phyloP scores from a whole-genome alignment of 2,113 vertebrate genomes.

The Paratilapia polleni region DNA sequence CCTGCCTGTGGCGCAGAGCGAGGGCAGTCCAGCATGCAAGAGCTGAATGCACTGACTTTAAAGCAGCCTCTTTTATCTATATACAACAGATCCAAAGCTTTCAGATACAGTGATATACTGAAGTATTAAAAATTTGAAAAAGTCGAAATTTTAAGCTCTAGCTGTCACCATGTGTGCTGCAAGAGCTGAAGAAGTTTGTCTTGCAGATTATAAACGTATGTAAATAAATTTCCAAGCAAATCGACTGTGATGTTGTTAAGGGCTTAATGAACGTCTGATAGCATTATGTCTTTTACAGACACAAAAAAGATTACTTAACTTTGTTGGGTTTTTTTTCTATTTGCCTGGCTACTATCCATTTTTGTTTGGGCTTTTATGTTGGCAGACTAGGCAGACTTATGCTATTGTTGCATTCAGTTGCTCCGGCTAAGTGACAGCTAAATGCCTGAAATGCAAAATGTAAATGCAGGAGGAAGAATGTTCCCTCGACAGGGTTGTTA shows the following conservation, averaged over 20 bases:
- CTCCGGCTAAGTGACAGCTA: constrained; percentile 44
- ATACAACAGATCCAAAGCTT: background rate
- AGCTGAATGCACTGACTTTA: background rate
- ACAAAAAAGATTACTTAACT: constrained; percentile 28
- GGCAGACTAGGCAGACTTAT: constrained; percentile 38
- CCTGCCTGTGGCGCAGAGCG: background rate
- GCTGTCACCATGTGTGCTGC: background rate
- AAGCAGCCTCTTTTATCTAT: background rate
- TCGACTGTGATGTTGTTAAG: constrained; percentile 35
- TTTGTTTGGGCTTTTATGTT: constrained; percentile 32
- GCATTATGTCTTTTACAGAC: constrained; percentile 38
- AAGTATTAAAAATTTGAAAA: background rate
- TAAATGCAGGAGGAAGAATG: constrained; percentile 35
- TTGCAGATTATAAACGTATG: background rate
- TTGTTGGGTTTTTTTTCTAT: background rate
- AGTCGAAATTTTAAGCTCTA: background rate
- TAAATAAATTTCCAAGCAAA: constrained; percentile 30
- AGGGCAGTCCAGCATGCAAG: background rate
- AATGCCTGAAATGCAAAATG: constrained; percentile 58
- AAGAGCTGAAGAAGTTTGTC: background rate
- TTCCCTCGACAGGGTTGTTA: constrained; percentile 32
- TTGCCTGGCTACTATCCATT: constrained; percentile 35
- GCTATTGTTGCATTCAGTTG: constrained; percentile 44
- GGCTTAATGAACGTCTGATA: constrained; percentile 45
- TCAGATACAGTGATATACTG: background rate